phyloP scores from a whole-genome alignment of 2,888 invertebrate genomes.

The Andricus quercusramuli region DNA sequence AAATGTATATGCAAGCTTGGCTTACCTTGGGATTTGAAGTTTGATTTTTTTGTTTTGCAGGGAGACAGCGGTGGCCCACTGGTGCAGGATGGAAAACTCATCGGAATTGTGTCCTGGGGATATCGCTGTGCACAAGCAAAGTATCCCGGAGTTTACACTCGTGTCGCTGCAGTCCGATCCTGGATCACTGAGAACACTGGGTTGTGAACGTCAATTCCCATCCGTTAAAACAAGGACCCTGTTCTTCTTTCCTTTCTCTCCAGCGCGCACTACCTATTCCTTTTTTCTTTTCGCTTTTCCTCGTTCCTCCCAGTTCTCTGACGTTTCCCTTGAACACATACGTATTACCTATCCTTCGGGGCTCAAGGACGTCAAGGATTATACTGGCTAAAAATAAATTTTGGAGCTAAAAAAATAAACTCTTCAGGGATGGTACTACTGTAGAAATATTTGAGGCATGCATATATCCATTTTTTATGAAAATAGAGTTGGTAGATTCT shows the following conservation, averaged over 20 bases:
- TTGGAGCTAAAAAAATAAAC: neutral
- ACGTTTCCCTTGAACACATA: neutral
- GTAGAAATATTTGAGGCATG: neutral
- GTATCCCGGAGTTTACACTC: slow-evolving; percentile 82
- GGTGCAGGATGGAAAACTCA: slow-evolving; percentile 77
- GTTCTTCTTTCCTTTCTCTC: neutral
- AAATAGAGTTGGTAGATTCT: neutral
- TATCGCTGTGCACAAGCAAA: slow-evolving; percentile 80
- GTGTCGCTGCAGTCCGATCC: slow-evolving; percentile 73
- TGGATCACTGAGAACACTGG: slow-evolving; percentile 63
- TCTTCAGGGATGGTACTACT: neutral
- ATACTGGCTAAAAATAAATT: neutral
- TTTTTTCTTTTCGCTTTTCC: neutral
- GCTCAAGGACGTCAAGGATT: neutral
- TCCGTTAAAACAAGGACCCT: neutral
- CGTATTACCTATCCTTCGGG: neutral
- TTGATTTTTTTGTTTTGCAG: slow-evolving; percentile 69
- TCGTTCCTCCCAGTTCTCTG: neutral
- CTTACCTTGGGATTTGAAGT: neutral
- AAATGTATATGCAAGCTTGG: neutral
- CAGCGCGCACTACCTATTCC: neutral
- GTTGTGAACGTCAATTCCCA: slow-evolving; percentile 46
- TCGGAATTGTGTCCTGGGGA: slow-evolving; percentile 82
- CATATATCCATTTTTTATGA: neutral
- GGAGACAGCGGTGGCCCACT: slow-evolving; percentile 84